Base-by-base conservation (phyloP, 2,113 vertebrate species). In the Fulica atra region DNA sequence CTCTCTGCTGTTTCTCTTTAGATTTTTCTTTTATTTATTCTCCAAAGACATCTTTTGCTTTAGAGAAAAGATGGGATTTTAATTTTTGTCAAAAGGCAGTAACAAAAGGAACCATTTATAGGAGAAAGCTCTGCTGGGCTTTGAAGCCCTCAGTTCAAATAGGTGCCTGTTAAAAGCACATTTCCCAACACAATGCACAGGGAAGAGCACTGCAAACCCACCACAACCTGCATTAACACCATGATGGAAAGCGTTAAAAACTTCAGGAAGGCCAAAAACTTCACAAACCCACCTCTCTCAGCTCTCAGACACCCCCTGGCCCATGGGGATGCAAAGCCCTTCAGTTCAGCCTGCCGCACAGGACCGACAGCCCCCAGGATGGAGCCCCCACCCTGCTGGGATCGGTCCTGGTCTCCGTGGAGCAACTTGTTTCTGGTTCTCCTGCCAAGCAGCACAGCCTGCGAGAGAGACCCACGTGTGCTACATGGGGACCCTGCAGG, bases 41-140 rank as follows among this genome's bases (percentile, higher is more conserved):
- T 94, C 94, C 83, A 93, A 94, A 97, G 83, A 54, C 66, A 85
- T 86, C 84, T 95, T 59, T 50, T 33, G 35, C 78, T 95, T 91
- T 61, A 69, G 54, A 74, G 46, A 78, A 91, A 89, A 94, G 65
- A 95, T 24, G 59, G 66, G 66, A 81, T 95, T 96, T 97, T 88
- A 94, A 95, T 95, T 97, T 92, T 76, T 93, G 81, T 84, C 80
- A 82, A 94, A 93, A 93, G 77, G 71, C 86, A 65, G 77, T 82
- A 88, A 93, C 82, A 95, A 95, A 96, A 96, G 85, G 57, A 92
- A 64, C 42, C 92, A 86, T 91, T 96, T 95, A 83, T 16, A 95
- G 71, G 3, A 56, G 86, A 91, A 78, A 86, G 86, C 70, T 86
- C 69, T 72, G 57, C 78, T 53, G 42, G 79, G 82, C 93, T 97